Evolutionary conservation across 1,140 invertebrate genomes (phyloP), one percentile per base, ranked within the genome.

Genomic region (Bombus turneri): DNA sequence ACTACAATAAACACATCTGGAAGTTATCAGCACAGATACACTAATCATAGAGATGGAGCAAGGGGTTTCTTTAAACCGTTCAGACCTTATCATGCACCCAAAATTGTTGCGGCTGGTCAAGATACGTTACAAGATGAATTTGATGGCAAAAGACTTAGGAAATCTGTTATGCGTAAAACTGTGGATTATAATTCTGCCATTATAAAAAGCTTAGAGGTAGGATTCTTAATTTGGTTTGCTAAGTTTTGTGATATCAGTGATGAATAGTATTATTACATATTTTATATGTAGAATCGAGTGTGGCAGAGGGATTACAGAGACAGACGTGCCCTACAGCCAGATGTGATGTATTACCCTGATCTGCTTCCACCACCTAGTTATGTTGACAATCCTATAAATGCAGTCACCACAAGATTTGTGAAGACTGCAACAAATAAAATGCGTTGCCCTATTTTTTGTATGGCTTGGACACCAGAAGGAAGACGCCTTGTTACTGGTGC

Each of bases 401-500:
- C 98, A 91, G 98, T 99, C 8, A 99, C 98, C 8, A 99, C 99
- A 31, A 96, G 97, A 92, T 99, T 99, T 95, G 99, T 99, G 3
- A 98, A 99, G 95, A 99, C 99, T 47, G 99, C 99, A 18, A 99
- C 99, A 71, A 99, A 99, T 95, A 99, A 99, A 97, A 99, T 99
- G 97, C 96, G 99, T 91, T 99, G 99, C 96, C 99, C 99, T 1
- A 99, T 99, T 87, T 99, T 99, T 95, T 98, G 98, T 92, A 97
- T 99, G 93, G 98, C 98, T 13, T 99, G 99, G 99, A 99, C 99
- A 12, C 99, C 99, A 5, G 99, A 99, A 95, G 99, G 99, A 37
- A 96, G 99, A 83, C 96, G 99, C 86, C 95, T 99, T 78, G 98
- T 99, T 5, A 99, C 99, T 15, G 99, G 99, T 10, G 99, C 99